Evolutionary conservation across 1,140 invertebrate species (phyloP).

Genomic region (Cyphomyrmex costatus): DNA sequence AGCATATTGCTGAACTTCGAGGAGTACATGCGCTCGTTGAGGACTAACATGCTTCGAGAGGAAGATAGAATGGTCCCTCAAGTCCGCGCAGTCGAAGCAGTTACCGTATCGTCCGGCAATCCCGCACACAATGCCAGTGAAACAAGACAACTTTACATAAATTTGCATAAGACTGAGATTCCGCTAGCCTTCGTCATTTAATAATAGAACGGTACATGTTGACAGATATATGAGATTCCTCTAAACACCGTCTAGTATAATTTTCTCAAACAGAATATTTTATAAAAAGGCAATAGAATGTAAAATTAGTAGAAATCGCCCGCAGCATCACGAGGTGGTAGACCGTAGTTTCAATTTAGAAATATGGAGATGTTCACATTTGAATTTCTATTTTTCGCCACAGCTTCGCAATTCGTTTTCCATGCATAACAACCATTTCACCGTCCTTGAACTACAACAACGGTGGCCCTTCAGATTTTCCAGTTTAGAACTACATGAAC

Average conservation of each 20-base stretch:
- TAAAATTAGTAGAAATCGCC: slow-evolving; percentile 6
- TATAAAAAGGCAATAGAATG: slow-evolving; percentile 9
- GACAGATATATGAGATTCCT: slow-evolving; percentile 32
- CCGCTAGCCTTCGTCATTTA: slow-evolving; percentile 37
- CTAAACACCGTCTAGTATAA: not conserved
- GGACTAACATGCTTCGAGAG: slow-evolving; percentile 31
- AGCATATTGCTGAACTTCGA: slow-evolving; percentile 62
- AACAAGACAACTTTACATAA: slow-evolving; percentile 51
- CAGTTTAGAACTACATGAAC: slow-evolving; percentile 48
- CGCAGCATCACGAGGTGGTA: not conserved
- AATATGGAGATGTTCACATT: slow-evolving; percentile 47
- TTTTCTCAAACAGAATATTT: slow-evolving; percentile 13
- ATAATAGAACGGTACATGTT: slow-evolving; percentile 26
- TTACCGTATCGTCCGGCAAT: slow-evolving; percentile 44
- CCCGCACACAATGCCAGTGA: slow-evolving; percentile 48
- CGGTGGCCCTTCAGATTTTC: slow-evolving; percentile 43
- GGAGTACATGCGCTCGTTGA: not conserved
- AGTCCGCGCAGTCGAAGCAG: slow-evolving; percentile 34
- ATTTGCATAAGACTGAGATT: slow-evolving; percentile 56
- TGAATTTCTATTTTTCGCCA: slow-evolving; percentile 60
- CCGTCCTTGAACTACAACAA: slow-evolving; percentile 48
- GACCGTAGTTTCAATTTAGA: slow-evolving; percentile 42
- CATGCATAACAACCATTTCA: slow-evolving; percentile 55
- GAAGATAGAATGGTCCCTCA: slow-evolving; percentile 49
- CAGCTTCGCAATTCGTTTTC: slow-evolving; percentile 25